These are phyloP conservation scores for Cebus imitator DNA, from an alignment of 2,113 vertebrate species.

Conservation along the genomic window DNA sequence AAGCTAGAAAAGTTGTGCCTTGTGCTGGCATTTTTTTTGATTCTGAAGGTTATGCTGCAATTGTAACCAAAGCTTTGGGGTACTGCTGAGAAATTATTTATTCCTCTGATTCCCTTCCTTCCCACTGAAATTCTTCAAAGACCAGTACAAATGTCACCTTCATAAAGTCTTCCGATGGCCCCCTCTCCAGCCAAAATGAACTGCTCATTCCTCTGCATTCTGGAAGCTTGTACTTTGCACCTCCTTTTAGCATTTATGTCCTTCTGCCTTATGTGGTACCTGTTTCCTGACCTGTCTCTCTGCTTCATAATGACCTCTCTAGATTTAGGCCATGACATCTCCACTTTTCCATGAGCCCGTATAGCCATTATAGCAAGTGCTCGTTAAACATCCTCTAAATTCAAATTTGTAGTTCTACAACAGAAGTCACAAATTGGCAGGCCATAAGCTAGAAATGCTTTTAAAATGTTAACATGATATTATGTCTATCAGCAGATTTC, in stretches of 20 bases:
- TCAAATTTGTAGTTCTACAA: neutral
- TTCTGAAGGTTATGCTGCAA: slow-evolving; percentile 2
- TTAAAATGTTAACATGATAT: neutral
- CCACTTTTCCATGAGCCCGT: neutral
- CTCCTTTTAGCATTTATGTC: neutral
- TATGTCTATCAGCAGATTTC: neutral
- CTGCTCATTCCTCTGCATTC: neutral
- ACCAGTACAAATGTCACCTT: neutral
- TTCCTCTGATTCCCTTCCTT: neutral
- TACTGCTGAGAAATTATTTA: neutral
- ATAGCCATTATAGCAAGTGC: neutral
- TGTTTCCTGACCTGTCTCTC: neutral
- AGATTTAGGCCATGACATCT: neutral
- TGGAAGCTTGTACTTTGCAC: neutral
- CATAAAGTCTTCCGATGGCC: neutral
- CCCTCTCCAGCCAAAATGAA: slow-evolving; percentile 16
- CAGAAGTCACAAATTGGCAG: neutral
- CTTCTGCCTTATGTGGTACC: neutral
- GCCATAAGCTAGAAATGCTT: neutral
- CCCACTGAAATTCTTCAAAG: neutral
- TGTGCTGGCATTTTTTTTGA: neutral
- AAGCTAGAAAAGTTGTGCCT: neutral
- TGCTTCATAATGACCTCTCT: neutral
- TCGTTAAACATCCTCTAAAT: neutral
- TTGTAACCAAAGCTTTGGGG: neutral